phyloP scores from a whole-genome alignment of 53 echinoderm and acorn worm genomes.

The Hippasteria phrygiana region DNA sequence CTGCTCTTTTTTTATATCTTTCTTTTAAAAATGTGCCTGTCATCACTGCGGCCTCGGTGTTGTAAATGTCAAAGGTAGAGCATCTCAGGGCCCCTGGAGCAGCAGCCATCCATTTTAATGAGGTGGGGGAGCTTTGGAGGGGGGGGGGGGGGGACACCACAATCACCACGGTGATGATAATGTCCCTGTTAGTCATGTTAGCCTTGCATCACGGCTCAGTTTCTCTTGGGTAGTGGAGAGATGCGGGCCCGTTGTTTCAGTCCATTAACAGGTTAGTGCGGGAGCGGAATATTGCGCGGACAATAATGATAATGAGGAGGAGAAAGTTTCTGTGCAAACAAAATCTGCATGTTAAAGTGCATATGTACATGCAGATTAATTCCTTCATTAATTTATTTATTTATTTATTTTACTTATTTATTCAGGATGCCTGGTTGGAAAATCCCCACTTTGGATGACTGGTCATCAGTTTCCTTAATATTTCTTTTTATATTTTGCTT shows the following conservation, averaged over 20 bases:
- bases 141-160: background rate
- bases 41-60: background rate
- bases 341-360: no score
- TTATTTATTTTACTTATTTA: no score
- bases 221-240: background rate
- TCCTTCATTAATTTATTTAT: no score
- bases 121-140: slow-evolving; percentile 21
- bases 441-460: no score
- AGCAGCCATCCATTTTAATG: slow-evolving; percentile 48
- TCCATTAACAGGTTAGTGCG: no score
- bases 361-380: no score
- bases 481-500: no score
- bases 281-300: no score
- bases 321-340: no score
- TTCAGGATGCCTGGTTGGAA: no score
- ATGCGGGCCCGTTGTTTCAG: slow-evolving; percentile 3
- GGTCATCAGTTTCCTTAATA: no score
- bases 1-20: background rate
- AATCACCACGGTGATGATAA: slow-evolving; percentile 19
- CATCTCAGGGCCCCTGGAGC: slow-evolving; percentile 19
- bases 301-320: no score
- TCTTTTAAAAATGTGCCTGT: slow-evolving; percentile 19
- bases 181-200: background rate
- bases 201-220: background rate
- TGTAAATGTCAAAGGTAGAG: slow-evolving; percentile 61